phyloP scores from a whole-genome alignment of 2,888 invertebrate genomes.

The Sinopyrophorus schimmeli region DNA sequence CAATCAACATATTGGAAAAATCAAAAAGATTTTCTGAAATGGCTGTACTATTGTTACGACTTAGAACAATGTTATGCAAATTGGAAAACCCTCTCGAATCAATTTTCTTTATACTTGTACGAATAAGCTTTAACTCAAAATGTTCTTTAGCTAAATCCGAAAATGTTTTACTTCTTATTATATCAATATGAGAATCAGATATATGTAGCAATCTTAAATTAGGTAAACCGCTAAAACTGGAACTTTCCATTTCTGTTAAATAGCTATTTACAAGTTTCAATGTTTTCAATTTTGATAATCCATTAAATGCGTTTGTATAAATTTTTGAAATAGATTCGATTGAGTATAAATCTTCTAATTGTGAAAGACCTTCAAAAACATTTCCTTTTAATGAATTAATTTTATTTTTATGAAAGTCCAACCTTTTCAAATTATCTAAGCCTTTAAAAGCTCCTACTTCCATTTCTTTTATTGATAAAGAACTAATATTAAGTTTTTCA shows the following conservation, averaged over 20 bases:
- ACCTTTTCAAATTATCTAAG: neutral
- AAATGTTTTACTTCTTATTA: slow-evolving; percentile 9
- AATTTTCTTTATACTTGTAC: no score
- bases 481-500: neutral
- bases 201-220: slow-evolving; percentile 3
- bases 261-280: slow-evolving; percentile 41
- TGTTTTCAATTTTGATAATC: slow-evolving; percentile 6
- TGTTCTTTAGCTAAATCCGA: no score
- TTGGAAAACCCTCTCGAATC: no score
- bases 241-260: slow-evolving; percentile 46
- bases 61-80: no score
- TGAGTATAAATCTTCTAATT: neutral
- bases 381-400: slow-evolving; percentile 4
- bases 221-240: slow-evolving; percentile 10
- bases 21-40: no score
- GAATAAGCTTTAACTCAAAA: no score
- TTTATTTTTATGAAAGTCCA: slow-evolving; percentile 5
- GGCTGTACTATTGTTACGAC: no score
- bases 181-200: slow-evolving; percentile 5
- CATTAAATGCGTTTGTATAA: slow-evolving; percentile 2
- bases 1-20: no score
- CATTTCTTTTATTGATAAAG: slow-evolving; percentile 3
- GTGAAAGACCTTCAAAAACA: slow-evolving; percentile 1
- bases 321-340: slow-evolving; percentile 3
- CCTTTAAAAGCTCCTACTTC: slow-evolving; percentile 3